These are phyloP conservation scores for Hypomecis atomaria DNA, from an alignment of 2,888 invertebrate genomes.

Conservation along the genomic window DNA sequence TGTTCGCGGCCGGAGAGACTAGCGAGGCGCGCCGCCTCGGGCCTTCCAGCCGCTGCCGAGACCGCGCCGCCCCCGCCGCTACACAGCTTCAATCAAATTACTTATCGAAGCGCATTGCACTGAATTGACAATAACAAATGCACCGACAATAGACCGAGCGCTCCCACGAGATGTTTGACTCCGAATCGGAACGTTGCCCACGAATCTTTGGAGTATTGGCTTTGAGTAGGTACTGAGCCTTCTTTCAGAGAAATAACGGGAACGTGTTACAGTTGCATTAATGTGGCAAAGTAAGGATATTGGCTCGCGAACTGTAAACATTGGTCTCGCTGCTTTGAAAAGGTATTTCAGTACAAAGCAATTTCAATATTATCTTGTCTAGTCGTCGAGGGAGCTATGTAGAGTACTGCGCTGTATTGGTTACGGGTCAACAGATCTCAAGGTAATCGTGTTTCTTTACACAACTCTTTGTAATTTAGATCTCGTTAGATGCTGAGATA, in stretches of 20 bases:
- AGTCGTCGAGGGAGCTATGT: slow-evolving; percentile 18
- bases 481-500: slow-evolving; percentile 9
- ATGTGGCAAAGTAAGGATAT: slow-evolving; percentile 27
- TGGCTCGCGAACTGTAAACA: slow-evolving; percentile 17
- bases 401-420: slow-evolving; percentile 40
- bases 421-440: slow-evolving; percentile 72
- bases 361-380: slow-evolving; percentile 1
- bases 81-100: slow-evolving; percentile 68
- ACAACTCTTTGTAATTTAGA: slow-evolving; percentile 46
- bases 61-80: slow-evolving; percentile 54
- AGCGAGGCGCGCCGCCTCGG: slow-evolving; percentile 39
- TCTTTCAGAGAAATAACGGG: slow-evolving; percentile 44
- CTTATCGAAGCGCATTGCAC: slow-evolving; percentile 71
- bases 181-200: slow-evolving; percentile 49
- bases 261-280: slow-evolving; percentile 45
- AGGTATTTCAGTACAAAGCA: slow-evolving; percentile 2
- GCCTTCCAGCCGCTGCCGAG: slow-evolving; percentile 36
- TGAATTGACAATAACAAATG: slow-evolving; percentile 57
- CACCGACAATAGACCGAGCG: slow-evolving; percentile 55
- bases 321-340: slow-evolving; percentile 1
- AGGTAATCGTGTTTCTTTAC: slow-evolving; percentile 68
- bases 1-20: slow-evolving; percentile 74
- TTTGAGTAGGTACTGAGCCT: slow-evolving; percentile 26
- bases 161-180: slow-evolving; percentile 70
- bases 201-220: slow-evolving; percentile 28